Conservation (phyloP, 2,113 vertebrate genomes). For the Neodon shergylaensis region DNA sequence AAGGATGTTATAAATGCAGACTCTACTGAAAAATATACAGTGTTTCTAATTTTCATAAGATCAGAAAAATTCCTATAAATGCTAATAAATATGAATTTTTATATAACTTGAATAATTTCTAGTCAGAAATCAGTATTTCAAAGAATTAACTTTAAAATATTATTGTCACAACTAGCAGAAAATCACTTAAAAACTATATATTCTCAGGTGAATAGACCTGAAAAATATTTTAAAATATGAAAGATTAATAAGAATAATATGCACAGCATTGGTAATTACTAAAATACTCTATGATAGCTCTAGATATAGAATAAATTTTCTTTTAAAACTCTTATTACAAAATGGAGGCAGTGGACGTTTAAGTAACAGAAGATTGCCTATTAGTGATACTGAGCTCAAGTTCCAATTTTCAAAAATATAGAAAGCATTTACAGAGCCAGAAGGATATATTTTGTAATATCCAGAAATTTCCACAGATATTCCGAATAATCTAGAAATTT, state of each 20-base stretch:
- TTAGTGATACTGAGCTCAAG: slow-evolving; percentile 4
- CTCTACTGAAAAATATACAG: slow-evolving; percentile 31
- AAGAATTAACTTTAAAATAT: slow-evolving; percentile 48
- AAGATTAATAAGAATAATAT: slow-evolving; percentile 42
- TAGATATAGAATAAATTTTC: background rate
- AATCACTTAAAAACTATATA: slow-evolving; percentile 23
- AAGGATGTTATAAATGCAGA: slow-evolving; percentile 59
- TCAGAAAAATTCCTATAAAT: slow-evolving; percentile 25
- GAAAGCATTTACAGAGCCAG: background rate
- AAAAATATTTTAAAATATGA: slow-evolving; percentile 47
- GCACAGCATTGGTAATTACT: background rate
- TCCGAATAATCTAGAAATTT: background rate
- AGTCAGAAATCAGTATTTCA: slow-evolving; percentile 18
- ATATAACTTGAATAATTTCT: slow-evolving; percentile 17
- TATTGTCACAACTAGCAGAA: background rate
- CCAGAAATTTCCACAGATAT: background rate
- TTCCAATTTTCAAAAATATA: slow-evolving; percentile 24
- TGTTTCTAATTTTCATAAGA: slow-evolving; percentile 36
- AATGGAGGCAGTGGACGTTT: background rate
- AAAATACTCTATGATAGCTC: slow-evolving; percentile 6
- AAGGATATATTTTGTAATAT: slow-evolving; percentile 39
- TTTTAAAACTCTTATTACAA: background rate
- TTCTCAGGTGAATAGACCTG: background rate
- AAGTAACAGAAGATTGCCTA: slow-evolving; percentile 35
- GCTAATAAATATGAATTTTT: slow-evolving; percentile 43